Conservation (phyloP, 1,140 invertebrate species). For the Conus ventricosus region DNA sequence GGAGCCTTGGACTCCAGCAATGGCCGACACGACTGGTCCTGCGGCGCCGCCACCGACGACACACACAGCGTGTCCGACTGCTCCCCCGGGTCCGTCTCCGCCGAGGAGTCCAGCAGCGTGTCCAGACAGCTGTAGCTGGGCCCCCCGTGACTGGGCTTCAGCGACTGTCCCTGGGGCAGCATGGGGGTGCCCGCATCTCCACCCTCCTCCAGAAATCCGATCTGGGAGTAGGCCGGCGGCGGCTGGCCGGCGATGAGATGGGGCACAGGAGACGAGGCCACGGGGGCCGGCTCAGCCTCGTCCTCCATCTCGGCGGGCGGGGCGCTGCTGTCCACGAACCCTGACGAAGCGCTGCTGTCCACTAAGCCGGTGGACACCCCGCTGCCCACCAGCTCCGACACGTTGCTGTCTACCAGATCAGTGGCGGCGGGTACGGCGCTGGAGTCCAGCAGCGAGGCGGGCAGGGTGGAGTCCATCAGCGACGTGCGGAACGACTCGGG, state of each 20-base stretch:
- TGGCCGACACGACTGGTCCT: conserved; percentile 40
- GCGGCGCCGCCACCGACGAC: conserved; percentile 21
- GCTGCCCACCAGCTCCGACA: not conserved
- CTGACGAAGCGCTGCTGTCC: not conserved
- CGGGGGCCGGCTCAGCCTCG: conserved; percentile 30
- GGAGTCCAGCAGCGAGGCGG: not conserved
- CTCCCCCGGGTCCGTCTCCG: not conserved
- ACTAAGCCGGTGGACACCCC: not conserved
- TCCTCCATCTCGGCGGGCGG: conserved; percentile 4
- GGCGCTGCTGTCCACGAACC: not conserved
- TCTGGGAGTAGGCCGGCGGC: conserved; percentile 29
- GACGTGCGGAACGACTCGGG: conserved; percentile 17
- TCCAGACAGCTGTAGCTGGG: conserved; percentile 33
- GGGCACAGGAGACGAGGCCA: not conserved
- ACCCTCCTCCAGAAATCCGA: not conserved
- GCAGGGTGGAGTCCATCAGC: not conserved
- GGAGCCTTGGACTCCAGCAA: conserved; percentile 57
- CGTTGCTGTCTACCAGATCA: not conserved
- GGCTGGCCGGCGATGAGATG: conserved; percentile 8
- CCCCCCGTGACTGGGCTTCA: conserved; percentile 18
- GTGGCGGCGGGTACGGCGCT: not conserved
- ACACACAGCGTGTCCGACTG: conserved; percentile 32
- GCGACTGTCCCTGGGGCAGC: conserved; percentile 14
- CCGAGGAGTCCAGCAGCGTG: conserved; percentile 25
- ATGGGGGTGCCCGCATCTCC: conserved; percentile 18